These are phyloP conservation scores for Brachionus paranguensis DNA, from an alignment of 1,140 invertebrate species.

Conservation along the genomic window DNA sequence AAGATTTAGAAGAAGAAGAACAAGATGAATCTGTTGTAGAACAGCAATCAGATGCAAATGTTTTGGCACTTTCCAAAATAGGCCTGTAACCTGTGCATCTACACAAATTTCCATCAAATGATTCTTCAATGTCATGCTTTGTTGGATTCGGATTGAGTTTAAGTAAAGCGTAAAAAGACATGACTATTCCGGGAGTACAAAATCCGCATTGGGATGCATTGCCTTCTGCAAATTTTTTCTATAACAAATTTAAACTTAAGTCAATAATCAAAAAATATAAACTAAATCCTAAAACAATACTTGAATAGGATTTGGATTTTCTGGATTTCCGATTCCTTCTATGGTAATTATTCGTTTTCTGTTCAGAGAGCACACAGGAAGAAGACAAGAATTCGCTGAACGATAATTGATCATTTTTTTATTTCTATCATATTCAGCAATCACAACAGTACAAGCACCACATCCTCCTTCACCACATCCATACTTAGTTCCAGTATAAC, in stretches of 20 bases:
- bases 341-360: slow-evolving; percentile 25
- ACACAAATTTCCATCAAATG: slow-evolving; percentile 51
- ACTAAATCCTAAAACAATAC: not conserved
- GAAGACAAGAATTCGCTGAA: slow-evolving; percentile 12
- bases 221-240: slow-evolving; percentile 3
- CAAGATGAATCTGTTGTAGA: not conserved
- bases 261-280: not conserved
- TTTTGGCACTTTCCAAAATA: slow-evolving; percentile 45
- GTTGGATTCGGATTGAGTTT: slow-evolving; percentile 46
- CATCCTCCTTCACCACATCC: slow-evolving; percentile 74
- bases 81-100: slow-evolving; percentile 55
- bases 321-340: slow-evolving; percentile 23
- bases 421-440: slow-evolving; percentile 4
- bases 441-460: slow-evolving; percentile 65
- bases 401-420: slow-evolving; percentile 16
- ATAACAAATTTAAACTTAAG: not conserved
- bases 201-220: slow-evolving; percentile 55
- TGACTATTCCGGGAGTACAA: slow-evolving; percentile 55
- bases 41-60: not conserved
- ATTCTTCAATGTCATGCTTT: slow-evolving; percentile 47
- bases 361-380: not conserved
- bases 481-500: slow-evolving; percentile 62
- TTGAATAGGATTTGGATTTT: slow-evolving; percentile 32
- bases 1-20: not conserved
- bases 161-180: slow-evolving; percentile 47